A percentile compares a stretch with the other conserved stretches of the same genome.
Conservation (phyloP, 2,113 vertebrate species). For the Origma solitaria region DNA sequence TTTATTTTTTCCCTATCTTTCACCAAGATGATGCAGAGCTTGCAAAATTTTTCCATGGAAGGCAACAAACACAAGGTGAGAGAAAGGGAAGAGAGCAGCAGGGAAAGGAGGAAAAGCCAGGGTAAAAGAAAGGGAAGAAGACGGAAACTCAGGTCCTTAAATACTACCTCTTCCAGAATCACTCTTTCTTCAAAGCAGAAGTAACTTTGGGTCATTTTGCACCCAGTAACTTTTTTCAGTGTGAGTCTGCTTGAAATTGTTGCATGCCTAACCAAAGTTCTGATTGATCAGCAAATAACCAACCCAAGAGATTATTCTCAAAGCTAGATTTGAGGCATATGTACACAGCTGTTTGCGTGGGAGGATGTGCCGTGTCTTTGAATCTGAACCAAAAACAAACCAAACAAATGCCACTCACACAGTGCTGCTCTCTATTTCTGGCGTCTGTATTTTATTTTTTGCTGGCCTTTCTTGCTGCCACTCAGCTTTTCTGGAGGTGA, state of each 20-base stretch:
- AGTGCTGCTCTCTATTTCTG: not conserved
- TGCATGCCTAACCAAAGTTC: not conserved
- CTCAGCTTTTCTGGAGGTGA: not conserved
- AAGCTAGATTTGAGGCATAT: not conserved
- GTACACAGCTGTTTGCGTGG: not conserved
- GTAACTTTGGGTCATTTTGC: not conserved
- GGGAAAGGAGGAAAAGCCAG: not conserved
- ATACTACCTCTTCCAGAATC: not conserved
- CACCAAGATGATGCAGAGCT: not conserved
- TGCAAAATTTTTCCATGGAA: not conserved
- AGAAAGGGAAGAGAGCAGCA: not conserved
- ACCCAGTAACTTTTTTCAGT: not conserved
- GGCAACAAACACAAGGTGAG: not conserved
- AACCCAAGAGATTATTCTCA: not conserved
- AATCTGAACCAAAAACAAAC: not conserved
- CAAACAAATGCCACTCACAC: not conserved
- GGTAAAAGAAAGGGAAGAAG: not conserved
- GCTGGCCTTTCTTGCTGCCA: not conserved
- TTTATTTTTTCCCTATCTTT: not conserved
- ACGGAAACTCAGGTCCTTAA: not conserved
- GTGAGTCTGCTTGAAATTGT: not conserved
- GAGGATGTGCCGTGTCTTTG: not conserved
- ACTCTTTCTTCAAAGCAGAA: not conserved
- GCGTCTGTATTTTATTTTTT: not conserved
- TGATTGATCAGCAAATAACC: not conserved